Evolutionary conservation across 2,797 vertebrate genomes (phyloP).

Genomic region (Syngnathus acus): DNA sequence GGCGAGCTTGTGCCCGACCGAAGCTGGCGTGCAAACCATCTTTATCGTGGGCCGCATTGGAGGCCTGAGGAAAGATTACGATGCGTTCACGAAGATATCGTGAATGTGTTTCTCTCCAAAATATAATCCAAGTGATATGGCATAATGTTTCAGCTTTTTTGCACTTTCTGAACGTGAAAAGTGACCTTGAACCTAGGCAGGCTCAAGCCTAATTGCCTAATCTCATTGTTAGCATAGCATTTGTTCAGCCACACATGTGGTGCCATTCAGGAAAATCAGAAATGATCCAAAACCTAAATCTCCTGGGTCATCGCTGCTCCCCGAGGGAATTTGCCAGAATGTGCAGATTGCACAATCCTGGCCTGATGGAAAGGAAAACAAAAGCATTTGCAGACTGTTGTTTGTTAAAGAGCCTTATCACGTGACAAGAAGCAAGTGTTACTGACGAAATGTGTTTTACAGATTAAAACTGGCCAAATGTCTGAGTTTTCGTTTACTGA

Average conservation of each 20-base stretch:
- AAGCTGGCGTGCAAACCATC: neutral
- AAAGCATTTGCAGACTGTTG: too few relatives aligned
- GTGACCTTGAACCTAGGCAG: neutral
- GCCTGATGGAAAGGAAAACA: too few relatives aligned
- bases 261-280: too few relatives aligned
- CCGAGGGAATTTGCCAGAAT: too few relatives aligned
- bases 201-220: neutral
- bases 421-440: too few relatives aligned
- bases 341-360: too few relatives aligned
- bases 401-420: too few relatives aligned
- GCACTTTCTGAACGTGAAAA: neutral
- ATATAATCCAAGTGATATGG: neutral
- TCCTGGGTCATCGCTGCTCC: too few relatives aligned
- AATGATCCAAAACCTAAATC: too few relatives aligned
- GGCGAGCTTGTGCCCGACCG: neutral
- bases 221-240: neutral
- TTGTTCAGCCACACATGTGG: neutral
- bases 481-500: too few relatives aligned
- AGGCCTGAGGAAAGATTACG: neutral
- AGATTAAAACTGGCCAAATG: too few relatives aligned
- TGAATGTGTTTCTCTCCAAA: neutral
- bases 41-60: neutral
- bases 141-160: neutral
- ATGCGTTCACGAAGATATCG: neutral
- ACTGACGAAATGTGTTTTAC: too few relatives aligned